Percentiles rank a stretch among this genome's conserved stretches.
Evolutionary conservation across 2,113 vertebrate genomes (phyloP).

Genomic region (Erpornis zantholeuca): DNA sequence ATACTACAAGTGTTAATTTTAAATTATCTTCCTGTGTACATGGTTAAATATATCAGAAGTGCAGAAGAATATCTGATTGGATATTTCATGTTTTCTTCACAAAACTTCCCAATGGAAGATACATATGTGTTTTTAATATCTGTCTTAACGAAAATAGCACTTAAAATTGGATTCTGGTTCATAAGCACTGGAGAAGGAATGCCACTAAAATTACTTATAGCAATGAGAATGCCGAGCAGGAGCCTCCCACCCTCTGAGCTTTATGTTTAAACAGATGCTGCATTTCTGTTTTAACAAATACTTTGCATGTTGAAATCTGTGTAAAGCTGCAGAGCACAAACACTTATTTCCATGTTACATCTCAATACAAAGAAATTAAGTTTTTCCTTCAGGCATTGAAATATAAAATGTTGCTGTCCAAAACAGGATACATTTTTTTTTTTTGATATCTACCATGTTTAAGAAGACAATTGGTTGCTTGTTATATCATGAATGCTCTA

Average conservation of each 20-base stretch:
- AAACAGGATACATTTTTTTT: background rate
- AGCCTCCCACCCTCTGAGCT: background rate
- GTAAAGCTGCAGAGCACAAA: constrained; percentile 9
- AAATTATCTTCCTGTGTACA: background rate
- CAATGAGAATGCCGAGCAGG: background rate
- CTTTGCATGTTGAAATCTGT: background rate
- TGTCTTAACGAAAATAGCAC: background rate
- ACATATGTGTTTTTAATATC: background rate
- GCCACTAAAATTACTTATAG: background rate
- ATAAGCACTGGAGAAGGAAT: background rate
- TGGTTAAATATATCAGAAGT: background rate
- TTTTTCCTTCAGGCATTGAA: background rate
- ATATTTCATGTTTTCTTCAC: background rate
- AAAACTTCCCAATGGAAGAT: background rate
- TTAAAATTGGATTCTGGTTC: background rate
- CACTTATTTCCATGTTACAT: background rate
- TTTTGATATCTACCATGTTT: background rate
- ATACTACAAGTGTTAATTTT: background rate
- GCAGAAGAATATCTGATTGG: background rate
- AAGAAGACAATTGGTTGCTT: background rate
- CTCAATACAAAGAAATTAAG: background rate
- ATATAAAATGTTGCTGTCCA: background rate
- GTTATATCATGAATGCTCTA: background rate
- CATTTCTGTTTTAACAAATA: constrained; percentile 8
- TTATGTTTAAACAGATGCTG: background rate